Evolutionary conservation across 1,140 invertebrate genomes (phyloP).

Genomic region (Panagrolaimus sp.): DNA sequence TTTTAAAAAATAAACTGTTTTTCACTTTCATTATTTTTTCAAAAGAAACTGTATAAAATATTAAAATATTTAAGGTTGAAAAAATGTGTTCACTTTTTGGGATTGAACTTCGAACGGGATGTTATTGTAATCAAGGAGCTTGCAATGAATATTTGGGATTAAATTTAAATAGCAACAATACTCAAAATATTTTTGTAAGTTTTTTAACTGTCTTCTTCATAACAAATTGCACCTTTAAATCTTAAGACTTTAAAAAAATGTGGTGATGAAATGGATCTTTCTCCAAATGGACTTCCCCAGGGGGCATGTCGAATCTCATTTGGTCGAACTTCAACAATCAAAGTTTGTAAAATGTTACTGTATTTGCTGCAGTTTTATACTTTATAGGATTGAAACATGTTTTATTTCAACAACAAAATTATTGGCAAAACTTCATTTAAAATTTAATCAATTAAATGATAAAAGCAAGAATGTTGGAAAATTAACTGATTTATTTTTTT

Average conservation of each 20-base stretch:
- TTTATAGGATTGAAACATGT: slow-evolving; percentile 41
- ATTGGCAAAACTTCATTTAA: background rate
- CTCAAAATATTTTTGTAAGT: slow-evolving; percentile 70
- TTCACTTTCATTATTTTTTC: too few relatives aligned
- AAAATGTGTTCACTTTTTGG: slow-evolving; percentile 79
- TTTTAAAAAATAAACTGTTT: too few relatives aligned
- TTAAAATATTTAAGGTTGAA: slow-evolving; percentile 72
- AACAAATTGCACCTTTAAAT: too few relatives aligned
- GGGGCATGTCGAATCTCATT: slow-evolving; percentile 86
- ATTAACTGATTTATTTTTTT: slow-evolving; percentile 72
- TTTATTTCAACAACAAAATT: slow-evolving; percentile 20
- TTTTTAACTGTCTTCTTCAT: too few relatives aligned
- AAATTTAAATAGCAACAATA: slow-evolving; percentile 61
- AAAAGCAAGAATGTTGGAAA: slow-evolving; percentile 20
- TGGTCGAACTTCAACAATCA: slow-evolving; percentile 75
- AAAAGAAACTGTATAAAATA: too few relatives aligned
- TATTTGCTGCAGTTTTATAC: background rate
- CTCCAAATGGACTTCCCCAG: slow-evolving; percentile 79
- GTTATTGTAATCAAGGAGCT: slow-evolving; percentile 91
- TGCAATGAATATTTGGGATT: slow-evolving; percentile 77
- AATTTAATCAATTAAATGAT: slow-evolving; percentile 18
- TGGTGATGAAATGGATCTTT: slow-evolving; percentile 79
- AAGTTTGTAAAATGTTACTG: slow-evolving; percentile 66
- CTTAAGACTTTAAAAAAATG: slow-evolving; percentile 80
- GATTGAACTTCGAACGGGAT: slow-evolving; percentile 82